These are phyloP conservation scores for Bedellia somnulentella DNA, from an alignment of 2,888 invertebrate genomes.

Conservation along the genomic window DNA sequence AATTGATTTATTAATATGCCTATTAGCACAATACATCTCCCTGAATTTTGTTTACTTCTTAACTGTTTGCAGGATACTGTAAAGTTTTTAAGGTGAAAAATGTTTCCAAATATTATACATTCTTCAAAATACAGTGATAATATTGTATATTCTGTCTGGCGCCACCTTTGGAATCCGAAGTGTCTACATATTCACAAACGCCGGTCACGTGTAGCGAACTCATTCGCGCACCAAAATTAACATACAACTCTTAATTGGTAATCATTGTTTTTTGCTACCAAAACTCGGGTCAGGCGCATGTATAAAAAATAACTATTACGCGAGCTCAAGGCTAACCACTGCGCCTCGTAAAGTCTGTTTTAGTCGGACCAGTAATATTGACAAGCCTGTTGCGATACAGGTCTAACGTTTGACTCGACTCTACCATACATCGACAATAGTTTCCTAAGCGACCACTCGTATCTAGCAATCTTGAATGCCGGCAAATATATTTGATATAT, in stretches of 20 bases:
- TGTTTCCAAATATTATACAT: too few relatives aligned
- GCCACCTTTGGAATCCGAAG: neutral
- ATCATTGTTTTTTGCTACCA: neutral
- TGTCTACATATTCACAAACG: neutral
- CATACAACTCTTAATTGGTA: too few relatives aligned
- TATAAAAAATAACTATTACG: slow-evolving; percentile 3
- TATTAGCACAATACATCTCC: too few relatives aligned
- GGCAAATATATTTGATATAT: too few relatives aligned
- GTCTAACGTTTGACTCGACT: neutral
- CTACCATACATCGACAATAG: neutral
- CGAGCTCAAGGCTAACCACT: slow-evolving; percentile 12
- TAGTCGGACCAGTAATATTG: slow-evolving; percentile 6
- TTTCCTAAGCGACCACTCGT: neutral
- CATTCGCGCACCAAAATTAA: neutral
- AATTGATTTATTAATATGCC: too few relatives aligned
- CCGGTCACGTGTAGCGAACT: neutral
- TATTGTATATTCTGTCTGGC: neutral
- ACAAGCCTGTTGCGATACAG: slow-evolving; percentile 1
- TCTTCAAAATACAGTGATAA: too few relatives aligned
- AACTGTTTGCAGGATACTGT: too few relatives aligned
- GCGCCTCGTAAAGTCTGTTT: slow-evolving; percentile 15
- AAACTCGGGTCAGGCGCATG: too few relatives aligned
- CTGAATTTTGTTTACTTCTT: too few relatives aligned
- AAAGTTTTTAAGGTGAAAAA: too few relatives aligned
- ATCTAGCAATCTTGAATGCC: too few relatives aligned